Evolutionary conservation across 2,113 vertebrate species (phyloP), one percentile per base, ranked within the genome.

Genomic region (Euleptes europaea): DNA sequence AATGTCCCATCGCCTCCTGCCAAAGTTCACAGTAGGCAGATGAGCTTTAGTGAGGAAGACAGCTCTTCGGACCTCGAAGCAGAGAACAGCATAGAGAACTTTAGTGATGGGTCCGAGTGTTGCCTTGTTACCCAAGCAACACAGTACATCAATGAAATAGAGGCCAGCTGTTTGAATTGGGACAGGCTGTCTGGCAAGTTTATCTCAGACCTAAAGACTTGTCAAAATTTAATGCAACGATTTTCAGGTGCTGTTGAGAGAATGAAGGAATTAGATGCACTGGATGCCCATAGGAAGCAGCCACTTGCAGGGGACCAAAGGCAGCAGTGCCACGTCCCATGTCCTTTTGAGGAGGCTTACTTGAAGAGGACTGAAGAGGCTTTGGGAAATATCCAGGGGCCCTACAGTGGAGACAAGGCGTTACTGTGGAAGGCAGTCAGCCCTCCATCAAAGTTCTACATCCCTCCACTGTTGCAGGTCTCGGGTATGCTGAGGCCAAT

Each of bases 181-280:
- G 95, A 21, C 88, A 93, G 79, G 42, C 90, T 54, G 69, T 96
- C 26, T 42, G 93, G 92, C 78, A 95, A 90, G 8, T 95, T 92
- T 5, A 89, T 94, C 42, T 92, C 95, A 8, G 70, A 96, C 44
- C 19, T 97, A 1, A 96, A 93, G 77, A 95, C 96, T 8, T 44
- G 89, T 1, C 95, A 95, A 79, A 63, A 63, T 23, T 63, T 63
- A 63, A 28, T 63, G 60, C 26, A 10, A 6, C 60, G 5, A 63
- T 28, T 19, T 63, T 63, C 51, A 80, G 15, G 92, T 86, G 1
- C 26, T 95, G 82, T 10, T 94, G 81, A 71, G 54, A 76, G 44
- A 3, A 63, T 93, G 79, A 73, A 90, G 63, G 84, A 92, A 0
- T 67, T 95, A n/a, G 83, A 82, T 11, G 26, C 63, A 7, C 31